Base-by-base conservation (phyloP, 2,113 vertebrate genomes). In the Lasiurus borealis region DNA sequence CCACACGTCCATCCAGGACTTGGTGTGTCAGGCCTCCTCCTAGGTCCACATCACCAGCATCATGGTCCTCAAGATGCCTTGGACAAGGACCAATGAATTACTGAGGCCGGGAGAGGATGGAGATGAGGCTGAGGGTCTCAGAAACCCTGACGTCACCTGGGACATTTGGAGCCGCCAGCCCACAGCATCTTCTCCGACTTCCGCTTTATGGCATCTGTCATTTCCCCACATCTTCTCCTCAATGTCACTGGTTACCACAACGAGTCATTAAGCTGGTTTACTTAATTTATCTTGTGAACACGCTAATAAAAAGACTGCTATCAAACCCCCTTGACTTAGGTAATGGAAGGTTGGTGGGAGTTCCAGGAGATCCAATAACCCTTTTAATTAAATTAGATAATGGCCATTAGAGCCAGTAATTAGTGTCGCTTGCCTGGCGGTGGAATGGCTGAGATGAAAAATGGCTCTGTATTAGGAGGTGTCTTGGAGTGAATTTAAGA, bases 361-460 rank as follows among this genome's bases (percentile, higher is more conserved):
- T 34, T 90, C 88, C 29, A 69, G 54, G n/a, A 89, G 71, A 50
- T 15, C 57, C 62, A 95, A 95, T 94, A 91, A 91, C 91, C 36
- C 18, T 16, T 64, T 94, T 95, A 91, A 95, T 95, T 96, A 94
- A 93, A 94, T 82, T 80, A 66, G 86, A 84, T 92, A 89, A 83
- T 71, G 68, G 64, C 73, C n/a, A 46, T 93, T 94, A 89, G 89
- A 85, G 64, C 36, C 44, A 73, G 68, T 59, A 85, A 95, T 95
- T 75, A 94, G 85, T 82, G 36, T 88, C 91, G 66, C 44, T 91
- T 93, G 68, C 52, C 69, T 75, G n/a, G 44, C 90, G 91, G 94
- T 84, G 88, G 75, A 88, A 96, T 59, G 12, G 54, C 83, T 94
- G 69, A 5, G 40, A 50, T 96, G 86, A 96, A 93, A 92, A 95